These are phyloP conservation scores for Lapara coniferarum DNA, from an alignment of 2,888 invertebrate species.

Conservation along the genomic window DNA sequence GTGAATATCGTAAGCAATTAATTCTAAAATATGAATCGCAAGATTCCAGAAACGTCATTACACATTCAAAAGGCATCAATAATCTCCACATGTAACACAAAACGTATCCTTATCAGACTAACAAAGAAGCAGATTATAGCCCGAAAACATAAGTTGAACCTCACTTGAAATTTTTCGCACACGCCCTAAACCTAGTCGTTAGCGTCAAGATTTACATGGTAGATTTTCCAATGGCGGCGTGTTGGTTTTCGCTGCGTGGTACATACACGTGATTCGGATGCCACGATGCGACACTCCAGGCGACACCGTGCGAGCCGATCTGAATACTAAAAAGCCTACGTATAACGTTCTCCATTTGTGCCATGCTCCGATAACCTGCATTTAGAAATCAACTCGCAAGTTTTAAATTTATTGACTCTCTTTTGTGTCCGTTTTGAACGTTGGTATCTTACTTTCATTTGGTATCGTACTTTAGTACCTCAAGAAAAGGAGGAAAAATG, in stretches of 20 bases:
- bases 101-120: not conserved
- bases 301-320: conserved; percentile 64
- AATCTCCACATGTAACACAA: too few species aligned
- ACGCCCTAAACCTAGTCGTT: conserved; percentile 77
- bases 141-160: conserved; percentile 37
- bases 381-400: conserved; percentile 79
- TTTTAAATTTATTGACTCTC: conserved; percentile 78
- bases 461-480: too few species aligned
- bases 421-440: conserved; percentile 43
- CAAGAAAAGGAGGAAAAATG: too few species aligned
- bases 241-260: conserved; percentile 80
- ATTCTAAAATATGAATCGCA: too few species aligned
- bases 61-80: too few species aligned
- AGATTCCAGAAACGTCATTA: too few species aligned
- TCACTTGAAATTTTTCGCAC: conserved; percentile 71
- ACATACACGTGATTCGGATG: conserved; percentile 81
- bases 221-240: conserved; percentile 75
- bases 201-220: conserved; percentile 81
- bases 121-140: not conserved
- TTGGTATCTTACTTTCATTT: not conserved
- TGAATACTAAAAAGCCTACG: conserved; percentile 79
- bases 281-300: conserved; percentile 68
- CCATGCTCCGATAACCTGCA: conserved; percentile 82
- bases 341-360: conserved; percentile 78
- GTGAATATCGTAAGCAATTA: too few species aligned